A percentile compares a stretch with the other conserved stretches of the same genome.
phyloP scores from a whole-genome alignment of 2,797 vertebrate genomes.

The Leptatherina wallacei region DNA sequence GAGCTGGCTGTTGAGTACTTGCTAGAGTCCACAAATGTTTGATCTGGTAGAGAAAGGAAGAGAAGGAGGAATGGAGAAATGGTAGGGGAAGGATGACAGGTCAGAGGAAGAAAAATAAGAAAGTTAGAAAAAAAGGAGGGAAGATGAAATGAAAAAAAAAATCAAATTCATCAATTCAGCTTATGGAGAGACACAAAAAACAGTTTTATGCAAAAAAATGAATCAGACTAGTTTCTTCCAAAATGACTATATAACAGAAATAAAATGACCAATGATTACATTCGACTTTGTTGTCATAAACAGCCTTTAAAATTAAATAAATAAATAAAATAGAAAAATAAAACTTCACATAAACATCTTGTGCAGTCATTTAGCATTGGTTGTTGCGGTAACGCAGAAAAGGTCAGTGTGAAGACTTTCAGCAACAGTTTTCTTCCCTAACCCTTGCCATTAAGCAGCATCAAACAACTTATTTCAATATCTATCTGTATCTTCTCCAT shows the following conservation, averaged over 20 bases:
- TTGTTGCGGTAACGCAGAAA: too few species aligned
- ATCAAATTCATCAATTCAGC: constrained; percentile 12
- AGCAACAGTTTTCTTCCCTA: too few species aligned
- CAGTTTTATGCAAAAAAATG: background rate
- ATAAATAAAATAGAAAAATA: too few species aligned
- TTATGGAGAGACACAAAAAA: constrained; percentile 4
- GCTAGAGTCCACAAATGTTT: constrained; percentile 96
- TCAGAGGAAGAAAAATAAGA: constrained; percentile 15
- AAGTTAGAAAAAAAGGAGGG: constrained; percentile 33
- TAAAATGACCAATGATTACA: background rate
- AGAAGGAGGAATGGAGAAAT: constrained; percentile 25
- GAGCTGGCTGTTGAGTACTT: constrained; percentile 95
- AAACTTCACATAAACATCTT: too few species aligned
- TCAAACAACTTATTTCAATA: background rate
- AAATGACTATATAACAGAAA: background rate
- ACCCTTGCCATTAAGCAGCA: too few species aligned
- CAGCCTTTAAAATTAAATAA: too few species aligned
- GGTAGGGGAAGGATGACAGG: constrained; percentile 24
- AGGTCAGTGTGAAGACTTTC: too few species aligned
- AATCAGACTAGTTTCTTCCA: background rate
- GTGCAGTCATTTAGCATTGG: too few species aligned
- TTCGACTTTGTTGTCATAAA: background rate
- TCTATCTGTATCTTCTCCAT: background rate
- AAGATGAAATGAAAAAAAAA: constrained; percentile 18
- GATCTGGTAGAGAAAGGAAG: constrained; percentile 86